Evolutionary conservation across 2,888 invertebrate genomes (phyloP).

Genomic region (Nineta flava): DNA sequence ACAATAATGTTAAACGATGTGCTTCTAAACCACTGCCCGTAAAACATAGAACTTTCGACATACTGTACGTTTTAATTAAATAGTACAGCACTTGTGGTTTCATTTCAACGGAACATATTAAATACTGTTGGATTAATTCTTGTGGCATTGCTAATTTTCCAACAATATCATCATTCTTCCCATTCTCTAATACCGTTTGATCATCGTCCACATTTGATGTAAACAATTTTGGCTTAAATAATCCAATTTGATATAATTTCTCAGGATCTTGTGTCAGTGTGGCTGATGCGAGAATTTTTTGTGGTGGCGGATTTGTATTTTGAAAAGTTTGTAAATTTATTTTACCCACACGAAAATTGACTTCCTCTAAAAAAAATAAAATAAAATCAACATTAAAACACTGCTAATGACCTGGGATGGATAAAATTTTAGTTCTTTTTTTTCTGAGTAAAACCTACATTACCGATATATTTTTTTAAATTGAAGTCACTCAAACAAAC

Average conservation of each 20-base stretch:
- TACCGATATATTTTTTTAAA: too few relatives aligned
- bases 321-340: not conserved
- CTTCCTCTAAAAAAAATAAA: not conserved
- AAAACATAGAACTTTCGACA: slow-evolving; percentile 69
- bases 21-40: slow-evolving; percentile 69
- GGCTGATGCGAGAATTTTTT: slow-evolving; percentile 93
- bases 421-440: too few relatives aligned
- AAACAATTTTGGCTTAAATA: slow-evolving; percentile 87
- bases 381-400: too few relatives aligned
- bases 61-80: slow-evolving; percentile 33
- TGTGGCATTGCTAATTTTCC: slow-evolving; percentile 73
- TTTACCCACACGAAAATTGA: not conserved
- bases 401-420: too few relatives aligned
- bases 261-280: slow-evolving; percentile 95
- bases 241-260: slow-evolving; percentile 69
- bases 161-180: slow-evolving; percentile 33
- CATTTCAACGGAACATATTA: slow-evolving; percentile 44
- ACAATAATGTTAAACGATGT: slow-evolving; percentile 51
- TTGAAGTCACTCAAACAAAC: too few relatives aligned
- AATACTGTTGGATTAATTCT: slow-evolving; percentile 54
- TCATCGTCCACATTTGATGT: slow-evolving; percentile 41
- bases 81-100: slow-evolving; percentile 72
- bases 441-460: too few relatives aligned
- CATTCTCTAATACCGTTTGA: slow-evolving; percentile 18
- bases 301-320: slow-evolving; percentile 35